phyloP scores from a whole-genome alignment of 2,113 vertebrate species.

The Hyperopisus bebe region DNA sequence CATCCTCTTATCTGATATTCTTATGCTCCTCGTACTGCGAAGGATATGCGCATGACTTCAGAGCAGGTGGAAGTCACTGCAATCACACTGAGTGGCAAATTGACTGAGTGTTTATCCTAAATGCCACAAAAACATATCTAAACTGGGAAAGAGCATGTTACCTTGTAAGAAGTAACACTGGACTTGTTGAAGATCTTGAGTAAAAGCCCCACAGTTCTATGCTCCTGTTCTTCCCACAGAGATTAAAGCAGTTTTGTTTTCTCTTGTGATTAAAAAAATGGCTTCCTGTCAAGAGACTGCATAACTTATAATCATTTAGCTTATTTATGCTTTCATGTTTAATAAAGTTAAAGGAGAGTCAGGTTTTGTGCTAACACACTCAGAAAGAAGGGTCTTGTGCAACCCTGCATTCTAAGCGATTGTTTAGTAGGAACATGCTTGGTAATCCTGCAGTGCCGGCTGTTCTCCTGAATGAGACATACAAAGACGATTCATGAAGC shows the following conservation, averaged over 20 bases:
- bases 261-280: neutral
- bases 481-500: neutral
- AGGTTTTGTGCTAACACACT: neutral
- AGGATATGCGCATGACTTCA: too few species aligned
- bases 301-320: neutral
- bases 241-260: neutral
- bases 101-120: too few species aligned
- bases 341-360: constrained; percentile 8
- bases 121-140: too few species aligned
- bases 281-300: too few species aligned
- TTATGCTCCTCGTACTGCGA: too few species aligned
- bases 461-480: constrained; percentile 1
- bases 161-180: neutral
- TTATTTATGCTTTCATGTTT: neutral
- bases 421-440: constrained; percentile 3
- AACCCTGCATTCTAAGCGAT: constrained; percentile 3
- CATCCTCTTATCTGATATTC: too few species aligned
- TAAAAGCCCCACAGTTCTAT: neutral
- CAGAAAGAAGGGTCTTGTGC: neutral
- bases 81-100: too few species aligned
- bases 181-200: neutral
- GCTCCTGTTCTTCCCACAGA: neutral
- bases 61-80: too few species aligned
- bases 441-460: neutral
- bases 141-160: neutral